Percentiles rank a stretch among this genome's conserved stretches.
These are phyloP conservation scores for Idris sp. DNA, from an alignment of 1,140 invertebrate species.

Conservation along the genomic window DNA sequence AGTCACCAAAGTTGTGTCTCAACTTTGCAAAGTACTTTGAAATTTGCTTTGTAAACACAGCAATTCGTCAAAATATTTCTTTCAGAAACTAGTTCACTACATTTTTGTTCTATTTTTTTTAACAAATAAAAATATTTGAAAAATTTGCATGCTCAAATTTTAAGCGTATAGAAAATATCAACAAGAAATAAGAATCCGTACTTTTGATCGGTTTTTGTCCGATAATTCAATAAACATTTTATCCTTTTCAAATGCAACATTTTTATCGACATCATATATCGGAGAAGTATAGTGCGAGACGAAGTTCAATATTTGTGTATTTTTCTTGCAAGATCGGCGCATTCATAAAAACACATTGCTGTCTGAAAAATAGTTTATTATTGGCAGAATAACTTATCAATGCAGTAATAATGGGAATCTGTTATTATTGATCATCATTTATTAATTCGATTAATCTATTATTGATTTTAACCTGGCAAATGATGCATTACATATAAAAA, in stretches of 20 bases:
- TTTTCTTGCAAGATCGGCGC: conserved; percentile 30
- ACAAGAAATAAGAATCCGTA: conserved; percentile 23
- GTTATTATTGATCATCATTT: conserved; percentile 28
- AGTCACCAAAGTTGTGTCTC: conserved; percentile 9
- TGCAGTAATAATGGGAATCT: no score
- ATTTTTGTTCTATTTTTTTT: no score
- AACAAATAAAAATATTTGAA: no score
- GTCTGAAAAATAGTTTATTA: conserved; percentile 11
- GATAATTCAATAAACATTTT: conserved; percentile 45
- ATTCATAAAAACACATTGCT: conserved; percentile 31
- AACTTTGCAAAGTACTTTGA: background rate
- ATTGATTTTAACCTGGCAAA: no score
- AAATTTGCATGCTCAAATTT: no score
- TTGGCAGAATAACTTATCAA: no score
- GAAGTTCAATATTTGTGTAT: conserved; percentile 19
- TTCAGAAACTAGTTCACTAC: no score
- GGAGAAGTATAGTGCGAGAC: conserved; percentile 5
- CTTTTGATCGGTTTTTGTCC: conserved; percentile 9
- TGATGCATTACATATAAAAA: no score
- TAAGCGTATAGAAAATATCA: no score
- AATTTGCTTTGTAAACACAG: conserved; percentile 2
- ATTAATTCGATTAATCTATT: conserved; percentile 33
- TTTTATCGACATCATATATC: conserved; percentile 27
- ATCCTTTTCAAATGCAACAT: conserved; percentile 35
- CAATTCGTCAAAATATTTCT: no score